These are phyloP conservation scores for Bombus vancouverensis DNA, from an alignment of 1,140 invertebrate species.

Conservation along the genomic window DNA sequence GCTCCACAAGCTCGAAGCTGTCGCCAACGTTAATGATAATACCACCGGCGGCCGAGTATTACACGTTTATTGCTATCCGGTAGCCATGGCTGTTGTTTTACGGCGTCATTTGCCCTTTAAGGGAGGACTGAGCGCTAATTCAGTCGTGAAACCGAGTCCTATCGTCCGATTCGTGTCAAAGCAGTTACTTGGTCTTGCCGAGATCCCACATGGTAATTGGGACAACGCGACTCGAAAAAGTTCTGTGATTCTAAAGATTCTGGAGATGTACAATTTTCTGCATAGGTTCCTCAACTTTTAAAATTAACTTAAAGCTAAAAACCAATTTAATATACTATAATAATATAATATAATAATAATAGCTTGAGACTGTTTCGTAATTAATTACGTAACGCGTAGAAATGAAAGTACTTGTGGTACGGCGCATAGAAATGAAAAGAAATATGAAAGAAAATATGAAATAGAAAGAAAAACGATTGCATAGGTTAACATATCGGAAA, in stretches of 20 bases:
- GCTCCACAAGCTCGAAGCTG: background rate
- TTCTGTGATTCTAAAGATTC: background rate
- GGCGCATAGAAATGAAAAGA: no score
- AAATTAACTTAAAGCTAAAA: no score
- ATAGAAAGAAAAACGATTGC: no score
- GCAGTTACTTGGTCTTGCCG: no score
- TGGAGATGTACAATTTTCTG: background rate
- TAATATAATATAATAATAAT: no score
- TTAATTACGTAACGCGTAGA: no score
- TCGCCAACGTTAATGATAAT: slow-evolving; percentile 44
- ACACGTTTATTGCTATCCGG: slow-evolving; percentile 41
- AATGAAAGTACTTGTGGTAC: no score
- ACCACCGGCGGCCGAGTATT: slow-evolving; percentile 1
- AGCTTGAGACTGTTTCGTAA: no score
- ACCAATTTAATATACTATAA: no score
- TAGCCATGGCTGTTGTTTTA: slow-evolving; percentile 32
- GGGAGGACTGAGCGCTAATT: slow-evolving; percentile 1
- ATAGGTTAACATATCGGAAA: no score
- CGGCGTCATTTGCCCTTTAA: background rate
- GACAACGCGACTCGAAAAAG: background rate
- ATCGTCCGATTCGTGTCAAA: background rate
- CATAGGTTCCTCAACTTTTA: background rate
- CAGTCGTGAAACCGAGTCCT: slow-evolving; percentile 3
- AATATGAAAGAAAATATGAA: no score
- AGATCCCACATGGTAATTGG: background rate